A percentile compares a stretch with the other conserved stretches of the same genome.
Conservation (phyloP, 2,797 vertebrate species). For the Hyperoplus immaculatus region DNA sequence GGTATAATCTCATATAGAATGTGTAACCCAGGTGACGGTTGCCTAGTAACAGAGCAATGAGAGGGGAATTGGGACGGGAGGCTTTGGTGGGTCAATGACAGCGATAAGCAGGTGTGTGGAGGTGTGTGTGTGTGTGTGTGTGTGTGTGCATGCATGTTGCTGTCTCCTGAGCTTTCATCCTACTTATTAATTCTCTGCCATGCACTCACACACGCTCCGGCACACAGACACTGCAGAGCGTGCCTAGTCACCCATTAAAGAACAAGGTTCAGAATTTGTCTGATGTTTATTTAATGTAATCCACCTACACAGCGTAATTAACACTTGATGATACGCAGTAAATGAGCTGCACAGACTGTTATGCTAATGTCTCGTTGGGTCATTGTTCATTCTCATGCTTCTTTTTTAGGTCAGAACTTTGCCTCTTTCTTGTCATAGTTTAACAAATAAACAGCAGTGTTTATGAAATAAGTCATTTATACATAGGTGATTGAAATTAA, state of each 20-base stretch:
- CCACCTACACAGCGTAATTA: slow-evolving; percentile 2
- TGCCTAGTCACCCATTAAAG: slow-evolving; percentile 18
- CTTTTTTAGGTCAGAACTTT: not conserved
- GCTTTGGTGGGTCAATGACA: slow-evolving; percentile 67
- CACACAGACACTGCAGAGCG: not conserved
- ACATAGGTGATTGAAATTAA: too few species aligned
- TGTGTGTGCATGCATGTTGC: not conserved
- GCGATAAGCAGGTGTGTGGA: slow-evolving; percentile 47
- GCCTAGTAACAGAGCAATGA: slow-evolving; percentile 84
- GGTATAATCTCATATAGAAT: slow-evolving; percentile 78
- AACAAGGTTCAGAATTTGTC: slow-evolving; percentile 13
- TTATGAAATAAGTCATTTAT: not conserved
- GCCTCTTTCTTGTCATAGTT: not conserved
- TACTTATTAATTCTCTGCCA: slow-evolving; percentile 21
- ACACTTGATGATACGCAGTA: not conserved
- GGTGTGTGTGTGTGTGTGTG: slow-evolving; percentile 7
- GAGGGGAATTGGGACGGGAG: slow-evolving; percentile 56
- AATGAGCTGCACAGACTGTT: slow-evolving; percentile 24
- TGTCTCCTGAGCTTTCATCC: slow-evolving; percentile 31
- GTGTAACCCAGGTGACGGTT: slow-evolving; percentile 86
- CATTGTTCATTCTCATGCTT: not conserved
- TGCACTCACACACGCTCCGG: not conserved
- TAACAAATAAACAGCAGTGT: not conserved
- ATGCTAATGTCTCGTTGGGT: not conserved
- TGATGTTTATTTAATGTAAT: slow-evolving; percentile 32